Percentiles rank a stretch among this genome's conserved stretches.
Conservation (phyloP, 1,140 invertebrate genomes). For the Mesaphorura yosii region DNA sequence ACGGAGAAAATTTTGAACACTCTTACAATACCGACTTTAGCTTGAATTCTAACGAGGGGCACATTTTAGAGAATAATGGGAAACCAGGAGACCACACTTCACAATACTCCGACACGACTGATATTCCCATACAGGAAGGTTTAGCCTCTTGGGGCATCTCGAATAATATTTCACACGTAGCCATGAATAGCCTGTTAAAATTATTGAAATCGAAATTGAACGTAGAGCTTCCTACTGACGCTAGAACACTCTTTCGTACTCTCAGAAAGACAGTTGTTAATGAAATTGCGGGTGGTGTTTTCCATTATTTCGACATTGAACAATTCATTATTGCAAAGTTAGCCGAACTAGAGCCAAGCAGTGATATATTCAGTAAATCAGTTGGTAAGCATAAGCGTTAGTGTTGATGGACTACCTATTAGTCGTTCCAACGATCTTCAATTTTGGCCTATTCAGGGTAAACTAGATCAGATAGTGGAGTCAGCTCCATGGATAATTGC, state of each 20-base stretch:
- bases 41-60: neutral
- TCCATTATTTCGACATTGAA: conserved; percentile 2
- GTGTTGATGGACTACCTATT: conserved; percentile 2
- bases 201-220: neutral
- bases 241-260: neutral
- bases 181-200: neutral
- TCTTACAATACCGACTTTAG: neutral
- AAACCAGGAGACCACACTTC: neutral
- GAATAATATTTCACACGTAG: conserved; percentile 1
- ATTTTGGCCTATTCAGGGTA: conserved; percentile 4
- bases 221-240: neutral
- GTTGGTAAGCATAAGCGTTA: neutral
- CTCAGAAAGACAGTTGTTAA: neutral
- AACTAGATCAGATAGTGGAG: neutral
- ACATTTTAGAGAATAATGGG: neutral
- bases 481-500: neutral
- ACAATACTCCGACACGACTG: neutral
- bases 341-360: neutral
- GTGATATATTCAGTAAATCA: neutral
- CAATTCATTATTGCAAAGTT: neutral
- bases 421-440: neutral
- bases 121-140: neutral
- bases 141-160: neutral
- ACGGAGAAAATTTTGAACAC: neutral
- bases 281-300: neutral